Conservation (phyloP, 2,888 invertebrate species). For the Pomacea canaliculata region DNA sequence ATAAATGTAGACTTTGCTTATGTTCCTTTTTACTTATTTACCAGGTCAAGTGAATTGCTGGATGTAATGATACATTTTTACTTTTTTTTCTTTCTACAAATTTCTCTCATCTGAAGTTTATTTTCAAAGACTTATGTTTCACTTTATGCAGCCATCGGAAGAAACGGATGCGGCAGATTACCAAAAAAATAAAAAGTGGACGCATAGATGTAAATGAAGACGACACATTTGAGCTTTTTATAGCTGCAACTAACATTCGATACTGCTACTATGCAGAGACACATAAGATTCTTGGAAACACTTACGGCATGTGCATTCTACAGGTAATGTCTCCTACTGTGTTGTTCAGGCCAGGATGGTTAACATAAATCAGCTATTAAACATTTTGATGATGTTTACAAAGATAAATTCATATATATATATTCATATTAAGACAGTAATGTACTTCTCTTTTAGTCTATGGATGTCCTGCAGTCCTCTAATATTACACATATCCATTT, state of each 20-base stretch:
- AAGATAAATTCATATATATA: background rate
- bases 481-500: no score
- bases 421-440: background rate
- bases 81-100: no score
- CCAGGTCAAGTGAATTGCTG: no score
- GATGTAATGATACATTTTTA: no score
- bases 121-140: no score
- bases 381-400: no score
- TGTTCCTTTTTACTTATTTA: no score
- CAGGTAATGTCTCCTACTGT: slow-evolving; percentile 75
- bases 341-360: background rate
- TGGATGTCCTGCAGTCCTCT: no score
- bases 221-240: slow-evolving; percentile 95
- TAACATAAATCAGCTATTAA: background rate
- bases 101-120: no score
- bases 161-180: slow-evolving; percentile 87
- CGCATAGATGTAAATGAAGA: slow-evolving; percentile 92
- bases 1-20: background rate
- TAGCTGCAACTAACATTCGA: slow-evolving; percentile 95
- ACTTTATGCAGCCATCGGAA: slow-evolving; percentile 81
- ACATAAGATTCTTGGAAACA: slow-evolving; percentile 96
- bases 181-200: slow-evolving; percentile 86
- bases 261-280: slow-evolving; percentile 98
- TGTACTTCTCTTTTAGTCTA: no score
- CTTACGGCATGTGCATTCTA: slow-evolving; percentile 94